Evolutionary conservation across 2,797 vertebrate genomes (phyloP).

Genomic region (Furcifer pardalis): DNA sequence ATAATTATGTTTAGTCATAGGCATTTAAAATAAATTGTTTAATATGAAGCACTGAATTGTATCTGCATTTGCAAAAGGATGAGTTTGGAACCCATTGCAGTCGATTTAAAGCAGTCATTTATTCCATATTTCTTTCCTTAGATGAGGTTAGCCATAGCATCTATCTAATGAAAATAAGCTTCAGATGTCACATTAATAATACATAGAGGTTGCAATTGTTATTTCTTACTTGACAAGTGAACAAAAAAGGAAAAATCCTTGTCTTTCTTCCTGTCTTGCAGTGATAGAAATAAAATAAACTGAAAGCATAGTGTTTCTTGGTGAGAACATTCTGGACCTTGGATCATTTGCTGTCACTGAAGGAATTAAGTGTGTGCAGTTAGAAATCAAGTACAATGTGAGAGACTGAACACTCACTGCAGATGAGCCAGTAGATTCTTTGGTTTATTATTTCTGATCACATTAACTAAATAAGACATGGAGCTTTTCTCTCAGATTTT

Average conservation of each 20-base stretch:
- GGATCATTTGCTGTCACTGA: too few relatives aligned
- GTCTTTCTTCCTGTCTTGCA: neutral
- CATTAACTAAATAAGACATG: too few relatives aligned
- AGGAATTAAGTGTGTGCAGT: too few relatives aligned
- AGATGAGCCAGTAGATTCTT: too few relatives aligned
- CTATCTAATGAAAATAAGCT: neutral
- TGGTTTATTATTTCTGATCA: too few relatives aligned
- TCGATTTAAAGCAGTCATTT: constrained; percentile 42
- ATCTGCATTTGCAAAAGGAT: constrained; percentile 54
- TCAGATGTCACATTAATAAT: neutral
- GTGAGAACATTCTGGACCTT: too few relatives aligned
- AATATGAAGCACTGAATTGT: constrained; percentile 65
- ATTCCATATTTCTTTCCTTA: neutral
- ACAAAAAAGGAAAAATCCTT: neutral
- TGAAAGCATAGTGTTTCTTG: too few relatives aligned
- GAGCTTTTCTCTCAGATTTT: too few relatives aligned
- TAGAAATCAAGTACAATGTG: too few relatives aligned
- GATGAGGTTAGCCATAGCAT: neutral
- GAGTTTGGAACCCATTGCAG: constrained; percentile 51
- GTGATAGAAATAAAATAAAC: too few relatives aligned
- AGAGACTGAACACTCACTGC: too few relatives aligned
- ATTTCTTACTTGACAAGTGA: neutral
- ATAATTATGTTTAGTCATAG: constrained; percentile 67
- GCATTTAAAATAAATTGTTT: constrained; percentile 65
- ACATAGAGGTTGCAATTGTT: neutral